Base-by-base conservation (phyloP, 2,797 vertebrate species). In the Manis pentadactyla region DNA sequence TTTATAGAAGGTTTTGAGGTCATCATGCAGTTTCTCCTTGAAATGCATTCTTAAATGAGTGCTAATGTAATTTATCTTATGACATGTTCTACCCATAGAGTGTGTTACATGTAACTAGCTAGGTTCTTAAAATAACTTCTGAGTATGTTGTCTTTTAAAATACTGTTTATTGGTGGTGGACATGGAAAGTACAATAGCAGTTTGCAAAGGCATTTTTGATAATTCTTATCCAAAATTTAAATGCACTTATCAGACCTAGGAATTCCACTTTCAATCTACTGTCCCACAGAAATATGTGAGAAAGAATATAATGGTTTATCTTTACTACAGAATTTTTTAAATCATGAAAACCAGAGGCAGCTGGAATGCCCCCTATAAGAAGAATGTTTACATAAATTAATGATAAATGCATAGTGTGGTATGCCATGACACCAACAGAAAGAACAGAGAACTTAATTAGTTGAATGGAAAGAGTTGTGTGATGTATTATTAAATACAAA, bases 391-490 rank as follows among this genome's bases (percentile, higher is more conserved):
- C 11, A 0, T 34, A 63, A 71, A 66, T 29, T 14, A 7, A 46
- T 8, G 42, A 49, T 64, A n/a, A 1, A 2, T 10, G 4, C 1
- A 13, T 31, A 4, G 19, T 53, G 0, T 31, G 34, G 42, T 23
- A 12, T 1, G 14, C 39, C 5, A 2, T 37, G 34, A 49, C 1
- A 42, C 7, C 57, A 37, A 19, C 46, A 66, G 34, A 37, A 75
- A 74, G 42, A 84, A 42, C n/a, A 3, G 31, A 37, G 51, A 79
- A n/a, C 11, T 63, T 4, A n/a, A 10, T 12, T 59, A 0, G 23
- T 29, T 85, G 53, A 37, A 31, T 25, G 57, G n/a, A 68, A 69
- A 53, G 61, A 68, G 2, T 64, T 27, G 23, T 64, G 2, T 78
- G 64, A 61, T 69, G 17, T 59, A 34, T 55, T 75, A 51, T 4